Conservation (phyloP, 2,113 vertebrate genomes). For the Podarcis raffonei region DNA sequence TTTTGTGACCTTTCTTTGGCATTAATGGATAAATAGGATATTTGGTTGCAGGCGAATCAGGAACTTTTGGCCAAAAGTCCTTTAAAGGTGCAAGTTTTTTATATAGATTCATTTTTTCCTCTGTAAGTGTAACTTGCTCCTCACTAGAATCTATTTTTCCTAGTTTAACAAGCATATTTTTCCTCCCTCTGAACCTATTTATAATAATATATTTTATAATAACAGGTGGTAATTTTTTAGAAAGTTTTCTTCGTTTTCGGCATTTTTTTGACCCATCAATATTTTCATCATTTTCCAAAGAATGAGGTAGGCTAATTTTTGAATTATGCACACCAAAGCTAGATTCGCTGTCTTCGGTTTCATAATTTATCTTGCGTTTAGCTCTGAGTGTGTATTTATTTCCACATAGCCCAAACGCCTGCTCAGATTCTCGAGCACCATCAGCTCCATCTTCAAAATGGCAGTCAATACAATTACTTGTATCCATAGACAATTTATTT, state of each 20-base stretch:
- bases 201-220: conserved; percentile 99
- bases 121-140: conserved; percentile 87
- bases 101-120: conserved; percentile 88
- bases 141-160: conserved; percentile 90
- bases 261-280: conserved; percentile 79
- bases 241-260: conserved; percentile 88
- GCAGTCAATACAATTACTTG: conserved; percentile 72
- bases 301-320: conserved; percentile 79
- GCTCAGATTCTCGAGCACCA: conserved; percentile 77
- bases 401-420: conserved; percentile 84
- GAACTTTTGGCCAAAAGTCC: conserved; percentile 95
- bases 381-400: conserved; percentile 94
- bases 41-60: conserved; percentile 90
- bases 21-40: conserved; percentile 88
- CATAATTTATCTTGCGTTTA: conserved; percentile 90
- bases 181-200: conserved; percentile 97
- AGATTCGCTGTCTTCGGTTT: conserved; percentile 86
- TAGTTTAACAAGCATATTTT: conserved; percentile 98
- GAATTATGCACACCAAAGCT: conserved; percentile 76
- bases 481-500: conserved; percentile 75
- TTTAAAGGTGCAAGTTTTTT: conserved; percentile 93
- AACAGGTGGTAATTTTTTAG: conserved; percentile 91
- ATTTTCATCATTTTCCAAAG: conserved; percentile 75
- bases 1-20: conserved; percentile 90
- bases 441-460: conserved; percentile 75